Evolutionary conservation across 2,797 vertebrate genomes (phyloP).

Genomic region (Alectoris magna): DNA sequence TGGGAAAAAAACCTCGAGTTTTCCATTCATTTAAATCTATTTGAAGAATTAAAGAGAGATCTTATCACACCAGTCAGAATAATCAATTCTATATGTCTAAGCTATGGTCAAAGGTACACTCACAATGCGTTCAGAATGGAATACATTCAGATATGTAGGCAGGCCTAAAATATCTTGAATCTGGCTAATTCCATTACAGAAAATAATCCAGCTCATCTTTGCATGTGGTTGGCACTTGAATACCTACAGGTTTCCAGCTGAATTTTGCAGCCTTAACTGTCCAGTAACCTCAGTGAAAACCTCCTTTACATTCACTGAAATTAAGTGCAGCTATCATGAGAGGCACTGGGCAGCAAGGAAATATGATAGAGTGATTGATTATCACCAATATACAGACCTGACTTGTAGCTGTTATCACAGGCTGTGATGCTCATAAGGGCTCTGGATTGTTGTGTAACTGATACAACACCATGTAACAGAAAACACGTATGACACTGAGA

Average conservation of each 20-base stretch:
- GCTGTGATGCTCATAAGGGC: background rate
- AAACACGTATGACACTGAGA: background rate
- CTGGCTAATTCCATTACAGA: background rate
- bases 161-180: background rate
- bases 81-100: background rate
- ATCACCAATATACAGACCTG: background rate
- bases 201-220: background rate
- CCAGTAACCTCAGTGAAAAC: background rate
- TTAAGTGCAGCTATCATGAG: background rate
- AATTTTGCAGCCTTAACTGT: background rate
- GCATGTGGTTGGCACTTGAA: background rate
- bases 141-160: background rate
- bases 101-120: background rate
- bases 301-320: background rate
- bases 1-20: background rate
- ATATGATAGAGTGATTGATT: background rate
- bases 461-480: background rate
- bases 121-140: background rate
- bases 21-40: conserved; percentile 15
- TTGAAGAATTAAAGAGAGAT: conserved; percentile 24
- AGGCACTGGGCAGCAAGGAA: background rate
- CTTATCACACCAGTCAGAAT: background rate
- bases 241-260: background rate
- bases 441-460: background rate
- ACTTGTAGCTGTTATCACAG: background rate